Percentiles rank a stretch among this genome's conserved stretches.
phyloP scores from a whole-genome alignment of 2,888 invertebrate genomes.

The Orthonevra nobilis region DNA sequence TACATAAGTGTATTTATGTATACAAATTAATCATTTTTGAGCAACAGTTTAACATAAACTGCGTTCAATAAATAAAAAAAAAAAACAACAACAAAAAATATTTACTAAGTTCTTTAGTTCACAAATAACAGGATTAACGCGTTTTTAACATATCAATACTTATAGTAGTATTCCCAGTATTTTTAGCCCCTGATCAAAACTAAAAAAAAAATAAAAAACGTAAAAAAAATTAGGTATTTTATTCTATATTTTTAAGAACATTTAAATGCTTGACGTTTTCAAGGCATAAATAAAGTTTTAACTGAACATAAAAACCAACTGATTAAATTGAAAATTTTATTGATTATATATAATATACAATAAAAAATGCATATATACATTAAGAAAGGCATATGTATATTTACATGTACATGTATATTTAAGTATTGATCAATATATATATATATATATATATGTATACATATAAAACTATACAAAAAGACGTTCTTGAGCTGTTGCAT shows the following conservation, averaged over 20 bases:
- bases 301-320: constrained; percentile 69
- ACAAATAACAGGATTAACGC: constrained; percentile 67
- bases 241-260: constrained; percentile 69
- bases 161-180: constrained; percentile 67
- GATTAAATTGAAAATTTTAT: constrained; percentile 57
- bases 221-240: constrained; percentile 64
- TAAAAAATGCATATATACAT: constrained; percentile 65
- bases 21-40: constrained; percentile 58
- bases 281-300: constrained; percentile 68
- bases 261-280: constrained; percentile 70
- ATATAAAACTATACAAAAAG: constrained; percentile 69
- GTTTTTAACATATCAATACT: constrained; percentile 71
- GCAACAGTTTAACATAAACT: constrained; percentile 54
- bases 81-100: constrained; percentile 17
- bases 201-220: constrained; percentile 45
- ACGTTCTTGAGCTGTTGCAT: constrained; percentile 70
- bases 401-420: constrained; percentile 71
- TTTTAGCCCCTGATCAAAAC: constrained; percentile 68
- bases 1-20: constrained; percentile 40
- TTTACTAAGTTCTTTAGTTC: constrained; percentile 53
- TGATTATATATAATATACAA: constrained; percentile 69
- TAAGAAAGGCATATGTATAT: constrained; percentile 71
- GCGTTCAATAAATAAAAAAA: constrained; percentile 43
- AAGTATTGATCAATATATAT: constrained; percentile 70
- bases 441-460: constrained; percentile 69